Evolutionary conservation across 2,797 vertebrate genomes (phyloP), one percentile per base, ranked within the genome.

Genomic region (Serranus cabrilla): DNA sequence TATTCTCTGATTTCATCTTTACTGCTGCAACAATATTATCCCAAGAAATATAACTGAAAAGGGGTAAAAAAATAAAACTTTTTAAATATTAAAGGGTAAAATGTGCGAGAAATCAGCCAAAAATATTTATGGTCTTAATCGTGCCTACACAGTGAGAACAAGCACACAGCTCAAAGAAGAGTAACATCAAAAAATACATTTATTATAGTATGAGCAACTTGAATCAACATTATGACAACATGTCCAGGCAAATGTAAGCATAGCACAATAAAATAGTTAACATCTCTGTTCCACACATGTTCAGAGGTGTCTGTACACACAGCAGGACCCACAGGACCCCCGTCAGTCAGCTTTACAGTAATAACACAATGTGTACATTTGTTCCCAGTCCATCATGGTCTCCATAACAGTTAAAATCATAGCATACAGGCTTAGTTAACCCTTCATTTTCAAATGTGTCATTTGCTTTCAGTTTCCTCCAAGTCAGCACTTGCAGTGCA

Each of bases 171-270:
- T 43, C 20, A 27, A 49, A 13, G 25, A 67, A 51, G 52, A 37
- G 43, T 40, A 62, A 86, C 79, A 77, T 76, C 71, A 79, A 82
- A 34, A 87, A 83, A 82, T 77, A 69, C 9, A 79, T 87, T 81
- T 86, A 87, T 87, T 88, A 78, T 66, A 81, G 42, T 49, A 40
- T 61, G 43, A 74, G 40, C 59, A 69, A 69, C 25, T 70, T 57
- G 37, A 76, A 67, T 59, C 49, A 65, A 75, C 67, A 80, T 64
- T 40, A 73, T 64, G 37, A 77, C 63, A 70, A 77, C 63, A 70
- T 34, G 68, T 78, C 14, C 85, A 85, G 82, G 76, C 80, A 80
- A 64, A 67, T 52, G 25, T 54, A 47, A 71, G 56, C n/a, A 54
- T 14, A 54, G 46, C 59, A 84, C 47, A 66, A 62, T 66, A 37